phyloP scores from a whole-genome alignment of 2,797 vertebrate genomes.

The Phrynocephalus guinanensis region DNA sequence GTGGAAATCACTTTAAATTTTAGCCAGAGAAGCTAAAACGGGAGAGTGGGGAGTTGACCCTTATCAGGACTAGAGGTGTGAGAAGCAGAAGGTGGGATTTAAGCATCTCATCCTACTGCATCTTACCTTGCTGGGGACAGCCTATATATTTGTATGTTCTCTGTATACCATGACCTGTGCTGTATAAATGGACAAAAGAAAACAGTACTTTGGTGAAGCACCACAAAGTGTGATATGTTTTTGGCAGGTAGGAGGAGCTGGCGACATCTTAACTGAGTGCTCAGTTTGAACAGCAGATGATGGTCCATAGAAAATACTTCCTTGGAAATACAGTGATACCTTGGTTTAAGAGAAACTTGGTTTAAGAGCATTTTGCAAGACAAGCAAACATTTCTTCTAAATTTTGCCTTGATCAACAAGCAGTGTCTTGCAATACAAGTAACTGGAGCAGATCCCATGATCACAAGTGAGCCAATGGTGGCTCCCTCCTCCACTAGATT shows the following conservation, averaged over 20 bases:
- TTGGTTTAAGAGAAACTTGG: too few species aligned
- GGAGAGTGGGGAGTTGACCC: neutral
- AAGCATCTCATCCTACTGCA: neutral
- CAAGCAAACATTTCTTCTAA: too few species aligned
- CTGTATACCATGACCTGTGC: neutral
- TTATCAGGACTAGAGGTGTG: neutral
- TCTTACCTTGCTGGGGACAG: too few species aligned
- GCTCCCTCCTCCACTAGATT: too few species aligned
- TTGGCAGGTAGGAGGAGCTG: accelerated
- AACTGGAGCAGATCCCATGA: too few species aligned
- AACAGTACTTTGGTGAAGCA: neutral
- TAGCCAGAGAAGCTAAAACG: neutral
- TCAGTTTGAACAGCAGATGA: neutral
- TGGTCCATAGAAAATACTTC: neutral
- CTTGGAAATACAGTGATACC: neutral
- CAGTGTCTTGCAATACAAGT: too few species aligned
- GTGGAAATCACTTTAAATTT: neutral
- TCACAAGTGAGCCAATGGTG: too few species aligned
- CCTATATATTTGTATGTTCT: neutral
- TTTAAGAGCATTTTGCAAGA: too few species aligned
- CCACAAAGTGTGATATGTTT: neutral
- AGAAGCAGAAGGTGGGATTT: neutral
- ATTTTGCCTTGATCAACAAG: too few species aligned
- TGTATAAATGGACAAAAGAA: neutral
- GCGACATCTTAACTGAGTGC: neutral